Evolutionary conservation across 2,888 invertebrate species (phyloP), one percentile per base, ranked within the genome.

Genomic region (Matsumyia berberina): DNA sequence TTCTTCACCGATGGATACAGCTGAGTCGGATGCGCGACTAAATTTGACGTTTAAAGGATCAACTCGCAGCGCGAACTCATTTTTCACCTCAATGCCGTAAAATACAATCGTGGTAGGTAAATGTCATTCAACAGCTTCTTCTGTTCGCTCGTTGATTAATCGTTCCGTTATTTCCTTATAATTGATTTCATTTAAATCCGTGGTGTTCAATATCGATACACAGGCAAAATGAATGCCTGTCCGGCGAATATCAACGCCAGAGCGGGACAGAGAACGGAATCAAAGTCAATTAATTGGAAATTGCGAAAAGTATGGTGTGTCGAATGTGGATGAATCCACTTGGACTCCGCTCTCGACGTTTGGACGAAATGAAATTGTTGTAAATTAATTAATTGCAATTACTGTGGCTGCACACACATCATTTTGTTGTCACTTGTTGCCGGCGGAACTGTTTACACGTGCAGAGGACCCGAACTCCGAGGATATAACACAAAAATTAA

Each of bases 321-420:
- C 46, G 42, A 66, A 66, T 78, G 72, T 78, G 58, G 73, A 73
- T 76, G 72, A 49, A 53, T 80, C 60, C 55, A 69, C 46, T 69
- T 82, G 70, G 57, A 73, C 44, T 69, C 51, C 66, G 79, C 62
- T n/a, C n/a, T n/a, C 29, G 29, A 12, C 15, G 82, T 19, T 51
- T 73, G 69, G 78, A 64, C 81, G 66, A 77, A 85, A 72, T 87
- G 81, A 76, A 89, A 89, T 89, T 88, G 88, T 88, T 89, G 87
- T 88, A 89, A 89, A 89, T 90, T 88, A 90, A 88, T 90, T 90
- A 90, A 90, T 90, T 89, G 89, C 89, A 89, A 88, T 88, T 87
- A 74, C 85, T 58, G 33, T 35, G 55, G 51, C 24, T 49, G 60
- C 51, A 69, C 51, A 74, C 60, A 62, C 31, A 77, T 39, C 53